A percentile compares a stretch with the other conserved stretches of the same genome.
These are phyloP conservation scores for Lasioglossum lativentre DNA, from an alignment of 2,888 invertebrate genomes.

Conservation along the genomic window DNA sequence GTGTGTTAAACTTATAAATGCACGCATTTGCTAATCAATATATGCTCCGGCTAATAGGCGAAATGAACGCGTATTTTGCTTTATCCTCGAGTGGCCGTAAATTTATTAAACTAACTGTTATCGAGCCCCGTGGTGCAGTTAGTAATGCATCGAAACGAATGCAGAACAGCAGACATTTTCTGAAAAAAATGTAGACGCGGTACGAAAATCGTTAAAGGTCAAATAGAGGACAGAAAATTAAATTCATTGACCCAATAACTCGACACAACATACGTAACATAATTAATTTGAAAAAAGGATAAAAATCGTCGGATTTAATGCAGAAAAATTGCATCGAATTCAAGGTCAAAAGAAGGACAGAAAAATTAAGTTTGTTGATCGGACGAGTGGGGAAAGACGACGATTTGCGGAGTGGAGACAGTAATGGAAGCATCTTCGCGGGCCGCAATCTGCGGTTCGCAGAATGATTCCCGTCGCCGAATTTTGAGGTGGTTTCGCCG, in stretches of 20 bases:
- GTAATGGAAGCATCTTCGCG: not conserved
- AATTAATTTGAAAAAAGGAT: too few species aligned
- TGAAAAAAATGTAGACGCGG: not conserved
- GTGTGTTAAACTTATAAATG: not conserved
- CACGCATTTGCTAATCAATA: not conserved
- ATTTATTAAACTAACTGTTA: conserved; percentile 4
- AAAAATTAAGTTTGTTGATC: not conserved
- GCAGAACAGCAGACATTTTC: not conserved
- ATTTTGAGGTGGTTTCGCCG: conserved; percentile 45
- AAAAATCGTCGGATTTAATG: too few species aligned
- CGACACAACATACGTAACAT: too few species aligned
- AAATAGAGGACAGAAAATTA: too few species aligned
- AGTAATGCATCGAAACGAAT: not conserved
- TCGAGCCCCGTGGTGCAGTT: not conserved
- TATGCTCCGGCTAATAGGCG: not conserved
- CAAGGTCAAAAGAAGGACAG: too few species aligned
- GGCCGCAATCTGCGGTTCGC: not conserved
- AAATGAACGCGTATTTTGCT: conserved; percentile 2
- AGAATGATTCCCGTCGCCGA: conserved; percentile 42
- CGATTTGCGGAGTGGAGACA: not conserved
- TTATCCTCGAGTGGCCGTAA: not conserved
- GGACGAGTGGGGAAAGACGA: not conserved
- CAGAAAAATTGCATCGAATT: too few species aligned
- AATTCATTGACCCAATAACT: too few species aligned
- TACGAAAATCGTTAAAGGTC: not conserved